Evolutionary conservation across 1,140 invertebrate genomes (phyloP), one percentile per base, ranked within the genome.

Genomic region (Mizuhopecten yessoensis): DNA sequence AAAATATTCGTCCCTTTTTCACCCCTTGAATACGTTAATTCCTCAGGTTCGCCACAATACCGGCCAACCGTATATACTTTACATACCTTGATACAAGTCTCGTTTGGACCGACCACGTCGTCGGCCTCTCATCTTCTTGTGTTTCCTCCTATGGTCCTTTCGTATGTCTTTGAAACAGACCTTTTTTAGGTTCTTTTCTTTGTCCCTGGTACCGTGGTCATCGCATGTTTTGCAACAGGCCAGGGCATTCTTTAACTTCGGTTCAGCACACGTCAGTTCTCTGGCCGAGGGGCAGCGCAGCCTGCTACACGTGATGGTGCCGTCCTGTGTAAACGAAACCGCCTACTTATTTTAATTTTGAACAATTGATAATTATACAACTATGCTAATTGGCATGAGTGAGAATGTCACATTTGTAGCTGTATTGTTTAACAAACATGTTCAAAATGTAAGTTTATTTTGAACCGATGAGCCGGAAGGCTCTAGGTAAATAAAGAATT

Each of bases 31-130:
- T n/a, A n/a, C n/a, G n/a, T n/a, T n/a, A n/a, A n/a, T n/a, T n/a
- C n/a, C n/a, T n/a, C n/a, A n/a, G n/a, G n/a, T n/a, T n/a, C n/a
- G n/a, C n/a, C n/a, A n/a, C n/a, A n/a, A n/a, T n/a, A n/a, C n/a
- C n/a, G n/a, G n/a, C n/a, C n/a, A n/a, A n/a, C n/a, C n/a, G n/a
- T n/a, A n/a, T n/a, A n/a, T n/a, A n/a, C n/a, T n/a, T n/a, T n/a
- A n/a, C n/a, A n/a, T 75, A 75, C 57, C 57, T 75, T 75, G 57
- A n/a, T 75, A 75, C 57, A 75, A 75, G 23, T 75, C 57, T 29
- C 57, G 15, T 11, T 75, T 75, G 15, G 57, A 75, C 1, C 57
- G 57, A 1, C n/a, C 57, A 23, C 57, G 57, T 75, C 57, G 57
- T 29, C 23, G 23, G 9, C 57, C 57, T 29, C n/a, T 9, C 57